Percentiles rank a stretch among this genome's conserved stretches.
These are phyloP conservation scores for Drosophila neoperkinsi DNA, from an alignment of 2,888 invertebrate genomes.

Conservation along the genomic window DNA sequence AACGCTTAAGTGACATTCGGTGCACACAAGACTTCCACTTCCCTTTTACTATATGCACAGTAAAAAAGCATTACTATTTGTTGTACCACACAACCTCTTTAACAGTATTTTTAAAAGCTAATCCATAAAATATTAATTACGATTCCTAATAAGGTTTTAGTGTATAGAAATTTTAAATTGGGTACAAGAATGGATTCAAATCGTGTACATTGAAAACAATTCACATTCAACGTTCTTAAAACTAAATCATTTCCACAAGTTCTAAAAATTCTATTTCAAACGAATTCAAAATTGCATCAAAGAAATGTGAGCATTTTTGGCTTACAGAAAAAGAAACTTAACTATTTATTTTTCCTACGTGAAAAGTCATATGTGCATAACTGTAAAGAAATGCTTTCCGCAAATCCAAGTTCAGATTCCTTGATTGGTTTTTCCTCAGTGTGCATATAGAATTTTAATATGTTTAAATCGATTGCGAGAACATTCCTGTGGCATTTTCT, in stretches of 20 bases:
- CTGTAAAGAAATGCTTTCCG: conserved; percentile 1
- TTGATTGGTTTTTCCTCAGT: conserved; percentile 2
- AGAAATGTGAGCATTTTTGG: background rate
- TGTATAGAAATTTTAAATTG: background rate
- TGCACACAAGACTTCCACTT: background rate
- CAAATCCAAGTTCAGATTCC: conserved; percentile 1
- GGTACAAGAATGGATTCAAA: background rate
- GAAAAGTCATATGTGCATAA: background rate
- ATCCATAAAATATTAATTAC: background rate
- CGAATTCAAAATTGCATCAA: background rate
- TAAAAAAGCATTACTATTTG: background rate
- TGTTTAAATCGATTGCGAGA: conserved; percentile 7
- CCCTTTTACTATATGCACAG: conserved; percentile 5
- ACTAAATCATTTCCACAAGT: background rate
- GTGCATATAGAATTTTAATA: conserved; percentile 1
- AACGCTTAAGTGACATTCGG: conserved; percentile 27
- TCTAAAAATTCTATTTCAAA: background rate
- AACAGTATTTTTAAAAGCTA: background rate
- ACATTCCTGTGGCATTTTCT: conserved; percentile 28
- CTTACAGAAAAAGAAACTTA: background rate
- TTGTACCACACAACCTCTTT: background rate
- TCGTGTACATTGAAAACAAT: background rate
- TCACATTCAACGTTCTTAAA: background rate
- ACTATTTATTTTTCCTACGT: background rate
- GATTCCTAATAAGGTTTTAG: background rate